phyloP scores from a whole-genome alignment of 2,113 vertebrate genomes.

The Phyllopteryx taeniolatus region DNA sequence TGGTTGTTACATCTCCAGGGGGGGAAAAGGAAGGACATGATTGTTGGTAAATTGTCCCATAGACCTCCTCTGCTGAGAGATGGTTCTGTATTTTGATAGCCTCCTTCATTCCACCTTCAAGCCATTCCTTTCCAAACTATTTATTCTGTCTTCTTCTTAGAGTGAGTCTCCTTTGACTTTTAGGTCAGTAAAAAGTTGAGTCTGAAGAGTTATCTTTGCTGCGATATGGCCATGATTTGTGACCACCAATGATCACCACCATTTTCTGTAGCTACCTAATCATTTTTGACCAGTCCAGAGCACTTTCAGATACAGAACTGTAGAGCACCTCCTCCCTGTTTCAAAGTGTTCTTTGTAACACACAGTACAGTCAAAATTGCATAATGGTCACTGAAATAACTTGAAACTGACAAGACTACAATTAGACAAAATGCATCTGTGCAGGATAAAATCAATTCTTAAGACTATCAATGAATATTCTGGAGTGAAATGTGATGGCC shows the following conservation, averaged over 20 bases:
- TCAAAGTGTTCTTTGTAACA: not conserved
- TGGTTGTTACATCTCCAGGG: not conserved
- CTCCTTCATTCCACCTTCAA: constrained; percentile 2
- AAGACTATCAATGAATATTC: too few species aligned
- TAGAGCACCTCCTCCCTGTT: not conserved
- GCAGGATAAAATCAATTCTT: not conserved
- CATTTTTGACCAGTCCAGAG: not conserved
- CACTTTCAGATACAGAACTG: not conserved
- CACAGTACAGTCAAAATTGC: not conserved
- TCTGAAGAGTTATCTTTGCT: not conserved
- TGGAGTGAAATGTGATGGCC: too few species aligned
- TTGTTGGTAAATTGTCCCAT: not conserved
- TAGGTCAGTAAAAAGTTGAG: not conserved
- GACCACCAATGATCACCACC: not conserved
- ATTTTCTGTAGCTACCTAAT: not conserved
- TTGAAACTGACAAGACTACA: not conserved
- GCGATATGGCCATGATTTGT: not conserved
- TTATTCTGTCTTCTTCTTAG: not conserved
- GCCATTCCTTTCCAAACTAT: not conserved
- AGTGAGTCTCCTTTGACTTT: not conserved
- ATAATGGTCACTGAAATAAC: not conserved
- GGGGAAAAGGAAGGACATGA: not conserved
- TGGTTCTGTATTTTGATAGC: not conserved
- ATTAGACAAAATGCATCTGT: not conserved
- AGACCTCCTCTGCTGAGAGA: not conserved